Evolutionary conservation across 2,797 vertebrate genomes (phyloP), one percentile per base, ranked within the genome.

Genomic region (Centropyge bicolor): DNA sequence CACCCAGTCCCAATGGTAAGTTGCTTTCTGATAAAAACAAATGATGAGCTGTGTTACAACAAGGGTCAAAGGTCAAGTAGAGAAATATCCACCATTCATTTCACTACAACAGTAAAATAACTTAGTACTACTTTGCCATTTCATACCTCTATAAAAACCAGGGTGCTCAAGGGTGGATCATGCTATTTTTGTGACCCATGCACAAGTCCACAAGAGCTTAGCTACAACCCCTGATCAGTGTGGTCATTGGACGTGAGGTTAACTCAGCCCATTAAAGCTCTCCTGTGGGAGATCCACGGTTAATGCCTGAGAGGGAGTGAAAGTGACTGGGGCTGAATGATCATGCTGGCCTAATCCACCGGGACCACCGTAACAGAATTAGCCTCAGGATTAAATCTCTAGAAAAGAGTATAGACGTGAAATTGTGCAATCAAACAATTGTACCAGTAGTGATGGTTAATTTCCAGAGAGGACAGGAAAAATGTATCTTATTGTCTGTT

Each of bases 211-310:
- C 65, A 36, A 65, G 68, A 0, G 43, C 74, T 86, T 62, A 79
- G 77, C 72, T 75, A 22, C n/a, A 81, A 17, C 51, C 46, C 17
- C 46, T 3, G 65, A 80, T 62, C 59, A 54, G 68, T 22, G 70
- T 57, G 74, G 80, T 38, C 82, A 87, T 54, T 77, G 61, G 76
- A 59, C 19, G 17, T 84, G 76, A 86, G 85, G 77, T 88, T 81
- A 90, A 72, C 70, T 78, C 43, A 74, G 85, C 76, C 78, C 79
- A 90, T 89, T 87, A 90, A 91, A 90, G 72, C 76, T 64, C 65
- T 81, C 78, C 84, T 79, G 43, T 82, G 79, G 82, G 80, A 85
- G 85, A 89, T 69, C 66, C 59, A 71, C 8, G 46, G 67, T 77
- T 88, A 89, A 86, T 75, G 55, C 72, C 65, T 67, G 67, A 71